Percentiles rank a stretch among this genome's conserved stretches.
These are phyloP conservation scores for Leuciscus idus DNA, from an alignment of 2,113 vertebrate species.

Conservation along the genomic window DNA sequence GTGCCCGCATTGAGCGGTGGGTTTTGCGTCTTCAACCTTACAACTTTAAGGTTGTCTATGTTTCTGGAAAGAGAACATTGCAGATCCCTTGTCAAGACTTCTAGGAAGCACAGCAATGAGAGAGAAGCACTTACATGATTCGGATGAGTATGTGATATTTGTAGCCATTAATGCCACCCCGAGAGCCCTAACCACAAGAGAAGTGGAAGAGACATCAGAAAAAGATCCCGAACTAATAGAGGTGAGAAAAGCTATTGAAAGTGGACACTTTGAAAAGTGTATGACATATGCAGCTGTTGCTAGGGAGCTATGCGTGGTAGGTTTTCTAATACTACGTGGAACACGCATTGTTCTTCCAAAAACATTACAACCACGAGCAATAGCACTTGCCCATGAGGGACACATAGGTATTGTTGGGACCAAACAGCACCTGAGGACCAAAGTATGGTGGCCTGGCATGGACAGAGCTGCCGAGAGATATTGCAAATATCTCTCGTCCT, in stretches of 20 bases:
- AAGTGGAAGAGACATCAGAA: constrained; percentile 32
- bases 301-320: too few relatives aligned
- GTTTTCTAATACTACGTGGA: too few relatives aligned
- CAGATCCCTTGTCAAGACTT: constrained; percentile 19
- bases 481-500: constrained; percentile 20
- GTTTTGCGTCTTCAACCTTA: constrained; percentile 48
- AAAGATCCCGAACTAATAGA: constrained; percentile 27
- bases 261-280: not conserved
- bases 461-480: not conserved
- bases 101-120: constrained; percentile 11
- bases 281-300: too few relatives aligned
- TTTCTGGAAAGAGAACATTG: constrained; percentile 43
- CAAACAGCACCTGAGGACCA: constrained; percentile 48
- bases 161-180: constrained; percentile 38
- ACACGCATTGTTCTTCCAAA: constrained; percentile 2
- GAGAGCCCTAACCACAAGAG: constrained; percentile 28
- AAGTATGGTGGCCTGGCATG: constrained; percentile 40
- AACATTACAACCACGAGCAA: not conserved
- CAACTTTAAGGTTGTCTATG: constrained; percentile 35
- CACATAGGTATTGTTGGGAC: constrained; percentile 46
- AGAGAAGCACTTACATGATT: constrained; percentile 34
- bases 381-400: constrained; percentile 41
- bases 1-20: constrained; percentile 39
- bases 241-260: constrained; percentile 16
- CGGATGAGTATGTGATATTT: constrained; percentile 50